phyloP scores from a whole-genome alignment of 1,140 invertebrate genomes.

The Cotesia vestalis region DNA sequence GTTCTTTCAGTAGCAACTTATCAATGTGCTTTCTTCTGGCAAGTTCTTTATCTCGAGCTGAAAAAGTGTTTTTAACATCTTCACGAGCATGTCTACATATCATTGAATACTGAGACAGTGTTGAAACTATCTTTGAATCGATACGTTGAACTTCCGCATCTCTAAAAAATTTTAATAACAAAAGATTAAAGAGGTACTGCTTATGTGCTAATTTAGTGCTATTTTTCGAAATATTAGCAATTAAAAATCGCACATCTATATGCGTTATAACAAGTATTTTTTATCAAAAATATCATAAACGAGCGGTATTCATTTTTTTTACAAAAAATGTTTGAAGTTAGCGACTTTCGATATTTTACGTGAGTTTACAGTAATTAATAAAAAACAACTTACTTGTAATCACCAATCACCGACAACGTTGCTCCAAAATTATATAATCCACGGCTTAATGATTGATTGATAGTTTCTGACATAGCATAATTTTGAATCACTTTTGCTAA shows the following conservation, averaged over 20 bases:
- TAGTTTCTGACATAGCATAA: constrained; percentile 74
- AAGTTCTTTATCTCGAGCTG: constrained; percentile 74
- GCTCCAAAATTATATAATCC: constrained; percentile 73
- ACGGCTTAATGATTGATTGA: constrained; percentile 73
- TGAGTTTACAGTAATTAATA: constrained; percentile 13
- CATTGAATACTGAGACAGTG: constrained; percentile 75
- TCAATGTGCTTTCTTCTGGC: constrained; percentile 72
- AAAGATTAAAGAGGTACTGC: constrained; percentile 8
- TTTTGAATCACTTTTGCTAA: constrained; percentile 71
- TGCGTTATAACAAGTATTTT: no score
- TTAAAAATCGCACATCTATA: no score
- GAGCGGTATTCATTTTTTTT: no score
- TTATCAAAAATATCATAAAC: no score
- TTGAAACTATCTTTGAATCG: constrained; percentile 73
- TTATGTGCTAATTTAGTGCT: background rate
- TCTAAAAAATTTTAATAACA: constrained; percentile 43
- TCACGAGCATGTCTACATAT: constrained; percentile 78
- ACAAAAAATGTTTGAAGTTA: no score
- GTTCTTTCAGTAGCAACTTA: constrained; percentile 72
- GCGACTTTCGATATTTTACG: no score
- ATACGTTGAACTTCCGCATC: constrained; percentile 76
- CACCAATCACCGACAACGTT: constrained; percentile 73
- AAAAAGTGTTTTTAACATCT: constrained; percentile 76
- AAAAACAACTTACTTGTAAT: constrained; percentile 67
- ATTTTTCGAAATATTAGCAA: no score